A percentile compares a stretch with the other conserved stretches of the same genome.
Conservation (phyloP, 2,113 vertebrate species). For the Tetrax tetrax region DNA sequence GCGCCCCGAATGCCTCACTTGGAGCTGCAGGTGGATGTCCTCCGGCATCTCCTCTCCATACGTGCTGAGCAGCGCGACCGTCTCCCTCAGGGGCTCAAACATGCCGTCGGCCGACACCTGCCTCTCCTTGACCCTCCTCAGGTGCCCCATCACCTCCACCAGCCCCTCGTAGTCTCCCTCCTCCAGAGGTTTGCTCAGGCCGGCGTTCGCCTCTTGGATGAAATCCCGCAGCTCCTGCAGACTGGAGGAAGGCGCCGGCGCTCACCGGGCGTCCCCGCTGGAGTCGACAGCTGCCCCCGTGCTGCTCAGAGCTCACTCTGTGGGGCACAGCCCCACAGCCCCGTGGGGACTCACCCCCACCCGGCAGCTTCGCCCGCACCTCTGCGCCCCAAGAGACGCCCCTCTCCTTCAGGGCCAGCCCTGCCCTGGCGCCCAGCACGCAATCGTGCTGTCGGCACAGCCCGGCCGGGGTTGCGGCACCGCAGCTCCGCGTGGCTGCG, state of each 20-base stretch:
- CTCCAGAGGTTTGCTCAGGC: constrained; percentile 65
- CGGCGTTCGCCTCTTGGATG: background rate
- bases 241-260: background rate
- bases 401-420: accelerated
- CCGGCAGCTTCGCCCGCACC: background rate
- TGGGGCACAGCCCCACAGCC: accelerated
- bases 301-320: background rate
- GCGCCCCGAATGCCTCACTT: background rate
- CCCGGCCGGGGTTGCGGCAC: accelerated
- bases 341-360: background rate
- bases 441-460: background rate
- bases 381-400: background rate
- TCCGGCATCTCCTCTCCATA: constrained; percentile 76
- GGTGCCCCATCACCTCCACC: constrained; percentile 72
- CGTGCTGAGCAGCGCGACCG: constrained; percentile 66
- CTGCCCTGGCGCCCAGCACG: background rate
- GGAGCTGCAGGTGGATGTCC: constrained; percentile 68
- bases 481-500: accelerated
- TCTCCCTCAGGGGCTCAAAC: constrained; percentile 79
- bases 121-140: constrained; percentile 74
- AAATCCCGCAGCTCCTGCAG: constrained; percentile 71
- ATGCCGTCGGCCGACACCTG: constrained; percentile 56
- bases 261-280: accelerated
- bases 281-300: accelerated
- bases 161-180: constrained; percentile 74